Percentiles rank a stretch among this genome's conserved stretches.
phyloP scores from a whole-genome alignment of 64 coral and sea anemone genomes.

The Montipora efflorescens region DNA sequence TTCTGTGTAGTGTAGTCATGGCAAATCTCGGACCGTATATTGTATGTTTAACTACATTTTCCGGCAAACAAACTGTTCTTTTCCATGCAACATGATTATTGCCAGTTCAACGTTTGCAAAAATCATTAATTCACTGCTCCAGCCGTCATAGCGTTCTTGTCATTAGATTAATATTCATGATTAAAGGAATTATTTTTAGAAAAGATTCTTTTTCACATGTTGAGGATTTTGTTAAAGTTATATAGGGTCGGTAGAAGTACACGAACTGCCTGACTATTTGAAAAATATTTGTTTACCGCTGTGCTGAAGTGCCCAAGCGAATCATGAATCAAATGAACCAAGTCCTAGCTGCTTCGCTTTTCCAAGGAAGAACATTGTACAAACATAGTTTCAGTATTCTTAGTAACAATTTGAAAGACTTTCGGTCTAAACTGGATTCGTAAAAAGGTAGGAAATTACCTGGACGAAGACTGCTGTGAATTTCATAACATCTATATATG shows the following conservation, averaged over 20 bases:
- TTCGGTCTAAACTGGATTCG: not conserved
- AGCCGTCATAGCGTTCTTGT: not conserved
- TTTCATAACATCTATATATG: not conserved
- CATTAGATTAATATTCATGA: not conserved
- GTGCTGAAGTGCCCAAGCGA: not conserved
- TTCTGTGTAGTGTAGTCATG: too few species aligned
- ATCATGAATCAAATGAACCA: not conserved
- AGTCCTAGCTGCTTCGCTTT: not conserved
- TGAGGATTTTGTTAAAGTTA: not conserved
- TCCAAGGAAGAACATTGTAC: not conserved
- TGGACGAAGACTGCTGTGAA: not conserved
- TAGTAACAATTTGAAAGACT: not conserved
- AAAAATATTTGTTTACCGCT: too few species aligned
- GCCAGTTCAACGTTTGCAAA: not conserved
- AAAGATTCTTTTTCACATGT: not conserved
- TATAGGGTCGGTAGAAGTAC: too few species aligned
- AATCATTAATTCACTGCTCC: not conserved
- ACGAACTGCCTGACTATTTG: too few species aligned
- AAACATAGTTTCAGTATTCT: not conserved
- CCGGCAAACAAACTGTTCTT: not conserved
- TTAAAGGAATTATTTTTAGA: not conserved
- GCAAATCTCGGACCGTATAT: too few species aligned
- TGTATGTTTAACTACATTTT: too few species aligned
- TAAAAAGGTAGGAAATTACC: slow-evolving; percentile 21
- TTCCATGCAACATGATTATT: not conserved